A percentile compares a stretch with the other conserved stretches of the same genome.
phyloP scores from a whole-genome alignment of 2,797 vertebrate genomes.

The Falco concolor region DNA sequence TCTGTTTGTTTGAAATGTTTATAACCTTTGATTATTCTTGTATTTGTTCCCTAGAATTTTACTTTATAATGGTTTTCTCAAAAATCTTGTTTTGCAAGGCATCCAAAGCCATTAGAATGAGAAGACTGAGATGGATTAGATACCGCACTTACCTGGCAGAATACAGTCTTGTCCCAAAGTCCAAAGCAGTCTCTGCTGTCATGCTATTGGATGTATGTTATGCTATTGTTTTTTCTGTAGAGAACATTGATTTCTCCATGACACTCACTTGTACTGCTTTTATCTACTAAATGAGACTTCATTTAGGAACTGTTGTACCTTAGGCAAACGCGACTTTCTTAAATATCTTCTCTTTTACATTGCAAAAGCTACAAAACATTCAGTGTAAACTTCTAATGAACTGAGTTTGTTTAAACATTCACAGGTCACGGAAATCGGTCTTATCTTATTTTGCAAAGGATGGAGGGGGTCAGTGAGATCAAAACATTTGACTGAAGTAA shows the following conservation, averaged over 20 bases:
- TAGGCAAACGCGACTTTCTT: not conserved
- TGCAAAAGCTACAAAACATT: not conserved
- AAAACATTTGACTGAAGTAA: not conserved
- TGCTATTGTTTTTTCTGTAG: not conserved
- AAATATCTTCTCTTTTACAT: not conserved
- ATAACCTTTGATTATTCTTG: not conserved
- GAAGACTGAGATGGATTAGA: not conserved
- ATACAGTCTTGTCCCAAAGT: not conserved
- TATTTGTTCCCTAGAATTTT: not conserved
- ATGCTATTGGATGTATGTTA: not conserved
- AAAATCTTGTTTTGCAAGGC: not conserved
- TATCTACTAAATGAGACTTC: not conserved
- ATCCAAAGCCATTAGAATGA: not conserved
- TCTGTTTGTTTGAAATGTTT: not conserved
- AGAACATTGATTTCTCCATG: not conserved
- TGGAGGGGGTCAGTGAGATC: not conserved
- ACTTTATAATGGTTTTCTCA: not conserved
- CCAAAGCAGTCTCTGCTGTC: not conserved
- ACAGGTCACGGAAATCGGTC: not conserved
- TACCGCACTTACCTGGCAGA: not conserved
- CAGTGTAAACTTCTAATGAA: not conserved
- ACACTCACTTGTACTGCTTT: not conserved
- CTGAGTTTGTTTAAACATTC: not conserved
- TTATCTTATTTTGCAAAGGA: not conserved
- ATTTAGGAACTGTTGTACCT: not conserved